A percentile compares a stretch with the other conserved stretches of the same genome.
phyloP scores from a whole-genome alignment of 2,113 vertebrate species.

The Bagarius yarrelli region DNA sequence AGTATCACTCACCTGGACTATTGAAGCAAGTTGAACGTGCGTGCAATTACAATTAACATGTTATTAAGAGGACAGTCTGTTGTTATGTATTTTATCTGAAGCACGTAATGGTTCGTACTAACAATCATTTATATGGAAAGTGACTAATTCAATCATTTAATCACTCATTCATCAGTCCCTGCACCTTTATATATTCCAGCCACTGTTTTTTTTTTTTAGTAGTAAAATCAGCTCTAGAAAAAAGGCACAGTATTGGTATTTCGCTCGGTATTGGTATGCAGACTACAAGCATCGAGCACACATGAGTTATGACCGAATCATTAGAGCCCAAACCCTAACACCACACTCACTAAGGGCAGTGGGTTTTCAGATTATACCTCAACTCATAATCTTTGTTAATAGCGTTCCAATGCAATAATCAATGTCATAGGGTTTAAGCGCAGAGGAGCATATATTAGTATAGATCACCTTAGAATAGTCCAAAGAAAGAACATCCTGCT shows the following conservation, averaged over 20 bases:
- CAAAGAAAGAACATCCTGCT: no score
- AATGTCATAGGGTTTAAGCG: neutral
- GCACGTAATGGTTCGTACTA: neutral
- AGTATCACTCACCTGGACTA: neutral
- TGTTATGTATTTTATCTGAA: neutral
- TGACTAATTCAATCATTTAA: neutral
- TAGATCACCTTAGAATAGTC: neutral
- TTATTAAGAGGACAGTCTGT: neutral
- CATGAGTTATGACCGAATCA: slow-evolving; percentile 1
- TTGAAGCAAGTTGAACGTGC: neutral
- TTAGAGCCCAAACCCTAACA: neutral
- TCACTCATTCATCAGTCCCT: neutral
- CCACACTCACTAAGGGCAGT: neutral
- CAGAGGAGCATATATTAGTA: neutral
- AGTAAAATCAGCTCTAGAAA: neutral
- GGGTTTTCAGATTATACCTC: neutral
- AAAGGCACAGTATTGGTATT: neutral
- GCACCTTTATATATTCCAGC: neutral
- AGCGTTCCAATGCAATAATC: neutral
- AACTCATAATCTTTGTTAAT: neutral
- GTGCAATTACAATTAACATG: neutral
- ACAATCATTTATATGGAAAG: neutral
- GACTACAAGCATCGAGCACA: neutral
- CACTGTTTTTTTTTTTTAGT: neutral
- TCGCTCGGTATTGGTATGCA: neutral